These are phyloP conservation scores for Drosophila kuntzei DNA, from an alignment of 2,888 invertebrate genomes.

Conservation along the genomic window DNA sequence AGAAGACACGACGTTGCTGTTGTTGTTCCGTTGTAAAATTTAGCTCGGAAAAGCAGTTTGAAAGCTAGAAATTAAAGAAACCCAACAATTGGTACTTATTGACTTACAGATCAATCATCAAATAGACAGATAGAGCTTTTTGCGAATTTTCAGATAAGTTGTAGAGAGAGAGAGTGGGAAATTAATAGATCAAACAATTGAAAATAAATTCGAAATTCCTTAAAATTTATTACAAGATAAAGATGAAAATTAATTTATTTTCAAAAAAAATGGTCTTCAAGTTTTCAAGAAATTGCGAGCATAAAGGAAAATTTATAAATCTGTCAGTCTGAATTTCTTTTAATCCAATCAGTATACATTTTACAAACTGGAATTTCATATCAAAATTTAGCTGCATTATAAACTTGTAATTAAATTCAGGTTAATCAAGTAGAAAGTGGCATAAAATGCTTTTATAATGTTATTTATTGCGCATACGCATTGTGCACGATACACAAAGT, in stretches of 20 bases:
- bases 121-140: constrained; percentile 26
- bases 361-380: background rate
- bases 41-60: too few species aligned
- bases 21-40: constrained; percentile 12
- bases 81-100: constrained; percentile 54
- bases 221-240: background rate
- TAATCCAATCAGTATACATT: background rate
- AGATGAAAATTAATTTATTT: too few species aligned
- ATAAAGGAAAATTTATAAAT: background rate
- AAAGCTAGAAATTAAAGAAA: background rate
- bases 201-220: background rate
- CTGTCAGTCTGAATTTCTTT: background rate
- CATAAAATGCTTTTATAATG: constrained; percentile 18
- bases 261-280: too few species aligned
- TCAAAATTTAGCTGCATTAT: background rate
- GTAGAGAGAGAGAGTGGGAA: background rate
- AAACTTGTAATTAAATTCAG: background rate
- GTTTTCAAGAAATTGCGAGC: too few species aligned
- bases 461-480: constrained; percentile 60
- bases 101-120: constrained; percentile 24
- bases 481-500: constrained; percentile 16
- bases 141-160: background rate
- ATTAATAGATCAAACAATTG: background rate
- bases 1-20: constrained; percentile 43
- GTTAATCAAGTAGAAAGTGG: background rate